A percentile compares a stretch with the other conserved stretches of the same genome.
Conservation (phyloP, 2,797 vertebrate species). For the Chelon labrosus region DNA sequence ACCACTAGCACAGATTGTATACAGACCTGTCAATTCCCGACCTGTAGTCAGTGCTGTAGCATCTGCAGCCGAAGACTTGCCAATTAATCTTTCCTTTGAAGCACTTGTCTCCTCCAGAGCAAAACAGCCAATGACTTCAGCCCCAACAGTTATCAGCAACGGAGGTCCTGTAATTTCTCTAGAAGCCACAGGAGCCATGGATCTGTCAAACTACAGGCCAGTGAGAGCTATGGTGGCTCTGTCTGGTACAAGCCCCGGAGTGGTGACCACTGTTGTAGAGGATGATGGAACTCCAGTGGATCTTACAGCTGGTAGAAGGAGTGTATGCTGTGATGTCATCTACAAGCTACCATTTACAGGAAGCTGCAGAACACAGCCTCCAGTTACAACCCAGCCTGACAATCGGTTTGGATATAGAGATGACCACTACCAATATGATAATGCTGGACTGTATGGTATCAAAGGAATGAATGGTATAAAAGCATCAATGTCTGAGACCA, state of each 20-base stretch:
- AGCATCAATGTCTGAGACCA: conserved; percentile 92
- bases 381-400: conserved; percentile 91
- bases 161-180: conserved; percentile 82
- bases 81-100: conserved; percentile 94
- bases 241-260: conserved; percentile 87
- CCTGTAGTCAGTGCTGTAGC: conserved; percentile 58
- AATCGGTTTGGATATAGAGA: conserved; percentile 91
- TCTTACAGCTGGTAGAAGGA: conserved; percentile 93
- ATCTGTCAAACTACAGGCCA: conserved; percentile 94
- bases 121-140: conserved; percentile 82
- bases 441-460: conserved; percentile 85
- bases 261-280: conserved; percentile 92
- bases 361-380: conserved; percentile 92
- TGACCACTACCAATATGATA: conserved; percentile 91
- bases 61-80: conserved; percentile 78
- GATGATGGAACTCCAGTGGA: conserved; percentile 96
- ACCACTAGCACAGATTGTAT: conserved; percentile 87
- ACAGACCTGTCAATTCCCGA: conserved; percentile 83
- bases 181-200: conserved; percentile 89
- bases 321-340: conserved; percentile 97
- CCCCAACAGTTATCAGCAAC: conserved; percentile 82
- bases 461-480: conserved; percentile 92
- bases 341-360: conserved; percentile 97
- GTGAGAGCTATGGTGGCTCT: conserved; percentile 91
- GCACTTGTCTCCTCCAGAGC: conserved; percentile 78